Percentiles rank a stretch among this genome's conserved stretches.
phyloP scores from a whole-genome alignment of 2,797 vertebrate genomes.

The Pelodytes ibericus region DNA sequence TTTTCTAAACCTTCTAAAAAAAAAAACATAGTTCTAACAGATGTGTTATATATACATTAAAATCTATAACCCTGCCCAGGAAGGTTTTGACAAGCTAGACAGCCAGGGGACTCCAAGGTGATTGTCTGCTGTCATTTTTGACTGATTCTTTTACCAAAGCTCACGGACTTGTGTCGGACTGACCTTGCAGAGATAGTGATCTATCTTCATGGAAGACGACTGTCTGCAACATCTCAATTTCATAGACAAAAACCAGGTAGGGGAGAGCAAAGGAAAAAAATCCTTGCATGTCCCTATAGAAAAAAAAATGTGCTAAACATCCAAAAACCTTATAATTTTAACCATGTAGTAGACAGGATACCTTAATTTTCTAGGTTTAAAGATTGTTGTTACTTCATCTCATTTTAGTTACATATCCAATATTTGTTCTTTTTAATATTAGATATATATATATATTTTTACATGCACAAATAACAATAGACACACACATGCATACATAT shows the following conservation, averaged over 20 bases:
- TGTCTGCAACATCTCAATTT: conserved; percentile 75
- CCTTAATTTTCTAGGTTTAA: conserved; percentile 12
- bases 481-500: too few relatives aligned
- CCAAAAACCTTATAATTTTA: conserved; percentile 62
- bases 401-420: too few relatives aligned
- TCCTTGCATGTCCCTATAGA: conserved; percentile 68
- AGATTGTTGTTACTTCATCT: too few relatives aligned
- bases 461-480: too few relatives aligned
- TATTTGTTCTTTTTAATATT: too few relatives aligned
- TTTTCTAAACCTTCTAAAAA: conserved; percentile 10
- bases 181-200: conserved; percentile 75
- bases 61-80: conserved; percentile 49
- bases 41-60: conserved; percentile 55
- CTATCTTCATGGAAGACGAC: conserved; percentile 73
- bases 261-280: conserved; percentile 60
- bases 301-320: conserved; percentile 65
- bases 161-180: conserved; percentile 65
- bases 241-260: conserved; percentile 66
- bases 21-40: conserved; percentile 18
- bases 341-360: conserved; percentile 60
- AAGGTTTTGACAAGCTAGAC: conserved; percentile 58
- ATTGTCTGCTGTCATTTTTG: conserved; percentile 66
- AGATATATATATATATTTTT: too few relatives aligned
- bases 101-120: conserved; percentile 61
- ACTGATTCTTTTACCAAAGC: conserved; percentile 68